Percentiles rank a stretch among this genome's conserved stretches.
These are phyloP conservation scores for Phyllotreta cruciferae DNA, from an alignment of 2,888 invertebrate species.

Conservation along the genomic window DNA sequence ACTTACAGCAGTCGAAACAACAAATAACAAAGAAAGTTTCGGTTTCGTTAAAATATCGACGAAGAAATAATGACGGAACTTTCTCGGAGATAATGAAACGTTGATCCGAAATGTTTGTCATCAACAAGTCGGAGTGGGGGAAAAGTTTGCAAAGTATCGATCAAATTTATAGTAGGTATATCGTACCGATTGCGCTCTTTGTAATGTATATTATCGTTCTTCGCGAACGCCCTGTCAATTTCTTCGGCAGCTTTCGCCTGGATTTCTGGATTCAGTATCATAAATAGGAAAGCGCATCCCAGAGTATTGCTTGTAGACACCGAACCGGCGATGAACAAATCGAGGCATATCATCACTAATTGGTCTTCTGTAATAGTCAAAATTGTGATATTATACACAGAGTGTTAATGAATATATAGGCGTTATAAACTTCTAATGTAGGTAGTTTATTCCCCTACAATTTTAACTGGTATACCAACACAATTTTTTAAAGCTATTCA, in stretches of 20 bases:
- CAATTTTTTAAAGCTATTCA: too few relatives aligned
- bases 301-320: constrained; percentile 70
- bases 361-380: constrained; percentile 66
- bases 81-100: too few relatives aligned
- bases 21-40: background rate
- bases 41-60: too few relatives aligned
- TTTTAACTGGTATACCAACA: too few relatives aligned
- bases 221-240: constrained; percentile 60
- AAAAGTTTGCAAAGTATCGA: background rate
- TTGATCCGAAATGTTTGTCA: too few relatives aligned
- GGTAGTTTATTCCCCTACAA: too few relatives aligned
- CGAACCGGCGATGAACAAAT: constrained; percentile 73
- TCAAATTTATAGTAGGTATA: background rate
- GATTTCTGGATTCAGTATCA: constrained; percentile 66
- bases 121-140: background rate
- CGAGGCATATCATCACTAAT: constrained; percentile 69
- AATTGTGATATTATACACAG: background rate
- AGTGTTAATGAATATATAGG: constrained; percentile 28
- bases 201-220: constrained; percentile 59
- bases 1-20: background rate
- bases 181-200: constrained; percentile 54
- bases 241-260: constrained; percentile 66
- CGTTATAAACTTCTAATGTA: too few relatives aligned
- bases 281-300: constrained; percentile 67
- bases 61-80: too few relatives aligned